phyloP scores from a whole-genome alignment of 2,888 invertebrate genomes.

The Limenitis camilla region DNA sequence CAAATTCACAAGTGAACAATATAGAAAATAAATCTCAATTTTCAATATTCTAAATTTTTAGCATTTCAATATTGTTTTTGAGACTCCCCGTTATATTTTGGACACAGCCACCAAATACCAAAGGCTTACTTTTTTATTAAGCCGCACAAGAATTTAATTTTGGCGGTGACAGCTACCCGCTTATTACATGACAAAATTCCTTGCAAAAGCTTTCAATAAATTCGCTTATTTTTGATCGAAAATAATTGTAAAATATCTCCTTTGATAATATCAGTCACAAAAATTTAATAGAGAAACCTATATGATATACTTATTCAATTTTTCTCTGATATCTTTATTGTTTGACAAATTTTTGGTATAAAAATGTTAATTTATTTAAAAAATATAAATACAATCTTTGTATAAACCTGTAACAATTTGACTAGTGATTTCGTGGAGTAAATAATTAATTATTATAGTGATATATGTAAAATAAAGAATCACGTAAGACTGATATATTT shows the following conservation, averaged over 20 bases:
- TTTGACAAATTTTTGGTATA: too few species aligned
- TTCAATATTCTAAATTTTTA: neutral
- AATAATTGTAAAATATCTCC: constrained; percentile 19
- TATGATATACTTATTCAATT: neutral
- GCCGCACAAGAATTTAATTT: constrained; percentile 40
- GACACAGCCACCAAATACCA: constrained; percentile 15
- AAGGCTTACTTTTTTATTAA: constrained; percentile 26
- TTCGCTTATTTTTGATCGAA: constrained; percentile 23
- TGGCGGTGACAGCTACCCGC: constrained; percentile 38
- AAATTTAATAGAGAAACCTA: neutral
- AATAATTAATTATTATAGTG: too few species aligned
- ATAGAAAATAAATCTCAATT: neutral
- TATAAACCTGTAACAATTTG: too few species aligned
- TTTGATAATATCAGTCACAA: constrained; percentile 7
- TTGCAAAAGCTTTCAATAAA: constrained; percentile 40
- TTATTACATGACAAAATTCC: constrained; percentile 37
- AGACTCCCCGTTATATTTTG: constrained; percentile 15
- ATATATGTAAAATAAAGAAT: too few species aligned
- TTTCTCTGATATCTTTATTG: too few species aligned
- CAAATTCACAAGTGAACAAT: too few species aligned
- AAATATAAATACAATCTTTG: too few species aligned
- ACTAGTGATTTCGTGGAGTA: too few species aligned
- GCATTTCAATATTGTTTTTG: constrained; percentile 10
- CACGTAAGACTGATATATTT: too few species aligned
- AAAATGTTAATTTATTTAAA: too few species aligned